Evolutionary conservation across 2,888 invertebrate species (phyloP).

Genomic region (Griposia aprilina): DNA sequence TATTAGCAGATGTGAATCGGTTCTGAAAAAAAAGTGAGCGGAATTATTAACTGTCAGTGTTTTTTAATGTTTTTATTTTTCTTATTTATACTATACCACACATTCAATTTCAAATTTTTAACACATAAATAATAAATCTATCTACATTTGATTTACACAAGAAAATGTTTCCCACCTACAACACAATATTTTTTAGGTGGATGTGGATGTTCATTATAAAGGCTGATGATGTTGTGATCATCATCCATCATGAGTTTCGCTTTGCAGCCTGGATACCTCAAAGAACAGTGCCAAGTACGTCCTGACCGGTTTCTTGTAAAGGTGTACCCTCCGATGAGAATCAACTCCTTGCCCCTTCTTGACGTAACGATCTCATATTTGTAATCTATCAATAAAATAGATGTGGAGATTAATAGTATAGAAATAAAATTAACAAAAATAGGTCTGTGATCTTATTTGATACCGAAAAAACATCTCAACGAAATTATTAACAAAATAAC

Average conservation of each 20-base stretch:
- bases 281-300: constrained; percentile 63
- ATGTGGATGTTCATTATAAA: constrained; percentile 52
- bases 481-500: neutral
- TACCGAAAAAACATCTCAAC: neutral
- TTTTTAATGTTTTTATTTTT: neutral
- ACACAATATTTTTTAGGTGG: constrained; percentile 11
- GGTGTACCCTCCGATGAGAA: constrained; percentile 73
- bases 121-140: neutral
- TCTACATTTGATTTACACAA: constrained; percentile 4
- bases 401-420: neutral
- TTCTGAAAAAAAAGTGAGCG: too few relatives aligned
- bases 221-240: constrained; percentile 18
- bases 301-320: constrained; percentile 55
- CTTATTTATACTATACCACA: neutral
- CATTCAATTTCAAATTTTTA: neutral
- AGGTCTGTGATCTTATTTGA: neutral
- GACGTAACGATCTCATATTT: constrained; percentile 48
- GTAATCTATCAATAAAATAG: constrained; percentile 23
- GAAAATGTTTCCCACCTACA: neutral
- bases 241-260: constrained; percentile 41
- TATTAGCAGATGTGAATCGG: neutral
- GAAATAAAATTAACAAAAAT: too few relatives aligned
- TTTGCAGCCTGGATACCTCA: constrained; percentile 57
- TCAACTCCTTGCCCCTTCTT: constrained; percentile 55
- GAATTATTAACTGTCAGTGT: neutral